Conservation (phyloP, 2,797 vertebrate genomes). For the Chiloscyllium punctatum region DNA sequence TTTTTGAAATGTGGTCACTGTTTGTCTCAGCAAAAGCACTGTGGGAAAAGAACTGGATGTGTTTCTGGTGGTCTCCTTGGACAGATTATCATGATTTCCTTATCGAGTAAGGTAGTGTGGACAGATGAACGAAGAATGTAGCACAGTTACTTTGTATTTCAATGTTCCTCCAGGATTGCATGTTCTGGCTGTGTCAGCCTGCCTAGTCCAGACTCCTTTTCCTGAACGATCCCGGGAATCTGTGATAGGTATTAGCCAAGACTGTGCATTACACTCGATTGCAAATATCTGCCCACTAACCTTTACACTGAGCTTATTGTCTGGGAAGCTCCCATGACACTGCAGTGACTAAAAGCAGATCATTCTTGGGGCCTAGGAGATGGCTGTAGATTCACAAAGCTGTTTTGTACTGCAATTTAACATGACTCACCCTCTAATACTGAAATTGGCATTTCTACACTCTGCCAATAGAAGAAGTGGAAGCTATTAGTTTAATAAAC, state of each 20-base stretch:
- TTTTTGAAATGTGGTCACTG: background rate
- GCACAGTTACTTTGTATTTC: background rate
- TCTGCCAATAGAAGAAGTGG: background rate
- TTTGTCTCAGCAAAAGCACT: background rate
- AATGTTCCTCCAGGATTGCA: background rate
- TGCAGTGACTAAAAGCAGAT: constrained; percentile 28
- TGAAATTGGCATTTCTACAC: constrained; percentile 9
- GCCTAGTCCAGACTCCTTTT: constrained; percentile 4
- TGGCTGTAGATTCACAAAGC: constrained; percentile 19
- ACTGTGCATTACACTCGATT: background rate
- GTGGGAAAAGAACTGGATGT: background rate
- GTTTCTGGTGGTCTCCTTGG: background rate
- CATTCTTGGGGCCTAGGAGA: background rate
- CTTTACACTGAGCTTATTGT: constrained; percentile 35
- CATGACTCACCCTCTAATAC: background rate
- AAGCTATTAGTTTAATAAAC: background rate
- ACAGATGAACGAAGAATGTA: background rate
- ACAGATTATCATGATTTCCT: background rate
- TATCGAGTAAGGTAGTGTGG: background rate
- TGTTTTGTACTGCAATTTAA: constrained; percentile 20
- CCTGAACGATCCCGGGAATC: background rate
- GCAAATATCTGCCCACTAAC: background rate
- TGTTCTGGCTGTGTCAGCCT: constrained; percentile 13
- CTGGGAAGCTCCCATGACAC: constrained; percentile 22
- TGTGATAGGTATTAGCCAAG: constrained; percentile 33